phyloP scores from a whole-genome alignment of 2,797 vertebrate genomes.

The Vespertilio murinus region DNA sequence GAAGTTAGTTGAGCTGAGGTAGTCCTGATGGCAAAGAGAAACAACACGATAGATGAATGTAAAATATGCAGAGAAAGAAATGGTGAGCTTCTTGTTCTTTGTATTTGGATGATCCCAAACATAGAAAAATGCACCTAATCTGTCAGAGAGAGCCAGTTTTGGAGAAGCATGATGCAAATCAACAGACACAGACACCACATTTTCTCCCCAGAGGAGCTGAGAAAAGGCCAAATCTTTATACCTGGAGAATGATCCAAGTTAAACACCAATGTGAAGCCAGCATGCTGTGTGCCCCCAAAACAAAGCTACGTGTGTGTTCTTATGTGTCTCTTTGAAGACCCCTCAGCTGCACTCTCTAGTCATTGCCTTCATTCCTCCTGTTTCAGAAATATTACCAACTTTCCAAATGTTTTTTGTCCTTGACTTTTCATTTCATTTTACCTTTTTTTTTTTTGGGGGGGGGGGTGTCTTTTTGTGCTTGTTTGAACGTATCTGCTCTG shows the following conservation, averaged over 20 bases:
- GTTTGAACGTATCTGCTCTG: constrained; percentile 35
- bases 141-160: background rate
- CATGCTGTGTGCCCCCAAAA: background rate
- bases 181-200: background rate
- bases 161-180: constrained; percentile 11
- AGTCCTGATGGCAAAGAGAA: accelerated
- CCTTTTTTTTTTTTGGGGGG: background rate
- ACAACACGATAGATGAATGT: background rate
- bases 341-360: constrained; percentile 2
- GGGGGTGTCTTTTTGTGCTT: background rate
- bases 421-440: background rate
- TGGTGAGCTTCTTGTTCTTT: background rate
- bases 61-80: background rate
- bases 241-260: background rate
- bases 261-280: background rate
- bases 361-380: background rate
- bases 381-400: constrained; percentile 40
- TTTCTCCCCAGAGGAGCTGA: constrained; percentile 47
- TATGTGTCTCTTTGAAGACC: background rate
- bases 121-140: constrained; percentile 44
- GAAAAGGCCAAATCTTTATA: constrained; percentile 60
- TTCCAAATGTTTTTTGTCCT: constrained; percentile 29
- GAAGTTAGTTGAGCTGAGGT: background rate
- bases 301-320: background rate
- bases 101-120: constrained; percentile 41